Evolutionary conservation across 2,888 invertebrate genomes (phyloP).

Genomic region (Isoperla grammatica): DNA sequence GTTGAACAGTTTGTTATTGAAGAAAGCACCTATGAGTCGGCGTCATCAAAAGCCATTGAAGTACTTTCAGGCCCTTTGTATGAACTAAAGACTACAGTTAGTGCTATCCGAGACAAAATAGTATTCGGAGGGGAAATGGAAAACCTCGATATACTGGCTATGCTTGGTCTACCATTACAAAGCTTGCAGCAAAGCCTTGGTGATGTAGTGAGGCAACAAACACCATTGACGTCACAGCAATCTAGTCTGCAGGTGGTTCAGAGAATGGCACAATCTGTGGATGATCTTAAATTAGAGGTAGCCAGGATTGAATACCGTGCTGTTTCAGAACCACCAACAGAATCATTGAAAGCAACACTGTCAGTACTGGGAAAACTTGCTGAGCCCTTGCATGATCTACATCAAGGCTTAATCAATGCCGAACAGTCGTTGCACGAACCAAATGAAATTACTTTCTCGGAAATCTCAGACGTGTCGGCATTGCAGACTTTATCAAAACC

Average conservation of each 20-base stretch:
- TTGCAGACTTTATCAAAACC: slow-evolving; percentile 32
- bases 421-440: slow-evolving; percentile 23
- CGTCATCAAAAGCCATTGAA: slow-evolving; percentile 9
- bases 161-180: slow-evolving; percentile 30
- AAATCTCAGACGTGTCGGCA: slow-evolving; percentile 20
- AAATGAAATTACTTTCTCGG: slow-evolving; percentile 11
- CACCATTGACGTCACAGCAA: background rate
- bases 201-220: background rate
- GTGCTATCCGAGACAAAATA: slow-evolving; percentile 44
- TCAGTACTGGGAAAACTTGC: slow-evolving; percentile 42
- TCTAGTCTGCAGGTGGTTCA: slow-evolving; percentile 11
- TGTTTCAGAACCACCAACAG: background rate
- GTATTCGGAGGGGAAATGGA: background rate
- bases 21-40: slow-evolving; percentile 2
- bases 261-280: slow-evolving; percentile 11
- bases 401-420: slow-evolving; percentile 41
- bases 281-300: slow-evolving; percentile 16
- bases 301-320: slow-evolving; percentile 15
- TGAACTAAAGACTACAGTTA: slow-evolving; percentile 52
- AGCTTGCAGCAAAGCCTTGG: slow-evolving; percentile 20
- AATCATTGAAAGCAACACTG: background rate
- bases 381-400: slow-evolving; percentile 43
- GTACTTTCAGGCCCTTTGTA: slow-evolving; percentile 36
- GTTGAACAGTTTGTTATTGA: slow-evolving; percentile 22
- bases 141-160: slow-evolving; percentile 20